Conservation (phyloP, 2,113 vertebrate species). For the Brienomyrus longianalis region DNA sequence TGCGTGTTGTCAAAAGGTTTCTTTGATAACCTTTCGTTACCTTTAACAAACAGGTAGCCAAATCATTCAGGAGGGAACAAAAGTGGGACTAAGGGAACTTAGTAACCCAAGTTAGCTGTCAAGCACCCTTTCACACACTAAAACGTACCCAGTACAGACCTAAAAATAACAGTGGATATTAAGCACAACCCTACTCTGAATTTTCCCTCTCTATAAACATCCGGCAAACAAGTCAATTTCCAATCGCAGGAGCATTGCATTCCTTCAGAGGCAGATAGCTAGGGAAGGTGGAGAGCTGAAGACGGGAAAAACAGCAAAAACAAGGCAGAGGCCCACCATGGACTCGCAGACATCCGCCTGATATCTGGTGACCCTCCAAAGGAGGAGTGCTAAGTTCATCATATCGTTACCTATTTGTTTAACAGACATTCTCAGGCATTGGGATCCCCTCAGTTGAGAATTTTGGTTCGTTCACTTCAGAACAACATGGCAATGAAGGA, state of each 20-base stretch:
- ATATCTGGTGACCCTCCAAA: neutral
- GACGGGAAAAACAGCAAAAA: neutral
- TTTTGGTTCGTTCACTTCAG: neutral
- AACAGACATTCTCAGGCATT: neutral
- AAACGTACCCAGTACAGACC: neutral
- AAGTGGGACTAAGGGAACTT: neutral
- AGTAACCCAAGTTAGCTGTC: neutral
- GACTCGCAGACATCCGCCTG: neutral
- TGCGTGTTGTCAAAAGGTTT: neutral
- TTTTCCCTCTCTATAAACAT: neutral
- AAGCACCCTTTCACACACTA: neutral
- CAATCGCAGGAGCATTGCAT: neutral
- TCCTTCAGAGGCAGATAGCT: neutral
- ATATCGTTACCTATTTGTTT: neutral
- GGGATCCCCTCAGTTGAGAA: neutral
- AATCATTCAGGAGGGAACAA: neutral
- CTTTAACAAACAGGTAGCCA: neutral
- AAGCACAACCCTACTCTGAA: neutral
- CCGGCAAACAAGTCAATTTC: neutral
- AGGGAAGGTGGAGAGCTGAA: neutral
- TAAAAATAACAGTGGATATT: neutral
- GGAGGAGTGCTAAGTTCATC: neutral
- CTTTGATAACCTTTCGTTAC: neutral
- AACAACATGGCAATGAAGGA: neutral
- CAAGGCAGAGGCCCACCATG: neutral